phyloP scores from a whole-genome alignment of 2,888 invertebrate genomes.

The Aleiodes leptofemur region DNA sequence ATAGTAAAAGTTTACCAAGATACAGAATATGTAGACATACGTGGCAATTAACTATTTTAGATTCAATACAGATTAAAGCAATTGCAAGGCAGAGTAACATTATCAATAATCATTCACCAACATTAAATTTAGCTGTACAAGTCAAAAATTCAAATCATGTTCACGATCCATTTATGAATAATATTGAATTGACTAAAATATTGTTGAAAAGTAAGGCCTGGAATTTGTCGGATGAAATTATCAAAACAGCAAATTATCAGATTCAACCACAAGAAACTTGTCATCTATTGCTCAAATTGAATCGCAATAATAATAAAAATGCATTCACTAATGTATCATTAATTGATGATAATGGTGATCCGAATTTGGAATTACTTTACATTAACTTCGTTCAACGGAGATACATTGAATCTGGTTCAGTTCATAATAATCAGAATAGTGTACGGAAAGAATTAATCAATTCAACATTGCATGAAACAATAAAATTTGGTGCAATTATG shows the following conservation, averaged over 20 bases:
- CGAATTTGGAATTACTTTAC: conserved; percentile 71
- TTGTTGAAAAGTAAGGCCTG: conserved; percentile 81
- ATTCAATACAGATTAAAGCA: conserved; percentile 79
- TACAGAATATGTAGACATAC: conserved; percentile 81
- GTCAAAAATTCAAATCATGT: conserved; percentile 83
- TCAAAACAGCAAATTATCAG: conserved; percentile 70
- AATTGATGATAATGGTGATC: conserved; percentile 56
- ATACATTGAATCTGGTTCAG: conserved; percentile 63
- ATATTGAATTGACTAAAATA: conserved; percentile 79
- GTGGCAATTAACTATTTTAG: conserved; percentile 80
- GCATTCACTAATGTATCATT: conserved; percentile 73
- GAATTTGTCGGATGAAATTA: conserved; percentile 76
- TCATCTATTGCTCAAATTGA: conserved; percentile 77
- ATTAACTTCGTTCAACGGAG: conserved; percentile 76
- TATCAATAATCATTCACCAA: conserved; percentile 71
- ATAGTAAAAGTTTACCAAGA: conserved; percentile 71
- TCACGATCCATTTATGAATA: conserved; percentile 79
- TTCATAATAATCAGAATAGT: conserved; percentile 57
- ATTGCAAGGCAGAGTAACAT: conserved; percentile 77
- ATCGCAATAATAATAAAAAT: conserved; percentile 60
- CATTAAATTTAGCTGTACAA: conserved; percentile 82
- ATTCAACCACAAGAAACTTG: conserved; percentile 77
- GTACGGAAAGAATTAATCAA: background rate
- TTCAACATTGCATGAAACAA: conserved; percentile 53
- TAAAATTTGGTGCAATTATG: conserved; percentile 69